Base-by-base conservation (phyloP, 2,888 invertebrate genomes). In the Heliconius ismenius region DNA sequence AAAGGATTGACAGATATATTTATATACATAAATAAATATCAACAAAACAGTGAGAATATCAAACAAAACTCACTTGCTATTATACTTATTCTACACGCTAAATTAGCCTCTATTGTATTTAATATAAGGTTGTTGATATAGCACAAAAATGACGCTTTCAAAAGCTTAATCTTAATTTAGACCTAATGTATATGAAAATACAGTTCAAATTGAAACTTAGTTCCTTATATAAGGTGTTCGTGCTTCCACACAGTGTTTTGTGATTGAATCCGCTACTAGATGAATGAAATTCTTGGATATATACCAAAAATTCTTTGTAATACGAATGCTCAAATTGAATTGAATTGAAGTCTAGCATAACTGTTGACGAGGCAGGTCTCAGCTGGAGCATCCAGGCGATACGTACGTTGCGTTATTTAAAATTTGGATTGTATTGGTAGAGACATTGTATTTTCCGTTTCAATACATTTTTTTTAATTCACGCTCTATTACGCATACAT, bases 311-410 rank as follows among this genome's bases (percentile, higher is more conserved):
- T 74, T 65, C 58, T 54, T 74, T 65, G 32, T 49, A 65, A 67
- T 63, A 67, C 58, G 36, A 74, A 76, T 80, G 84, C 83, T 83
- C 82, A 81, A 83, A 86, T 86, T 86, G 86, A 86, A 65, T 65
- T 58, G 58, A 86, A 65, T 39, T 65, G 65, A 84, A 87, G 84
- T 78, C 77, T 69, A 76, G 63, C 81, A 83, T 80, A 81, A 82
- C 77, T 83, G 81, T 81, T 81, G 80, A 76, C 68, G 70, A 74
- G 69, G 75, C 74, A 72, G 58, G 73, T 73, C 28, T 7, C 54
- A 21, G 69, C 32, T 32, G 39, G 39, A 69, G 69, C n/a, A 54
- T 54, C 21, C 32, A 15, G 10, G 6, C 9, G 49, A 3, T 18
- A 2, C 18, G 9, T 49, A 49, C 7, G 21, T 49, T 49, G 49